Evolutionary conservation across 2,113 vertebrate species (phyloP), one percentile per base, ranked within the genome.

Genomic region (Regulus satrapa): DNA sequence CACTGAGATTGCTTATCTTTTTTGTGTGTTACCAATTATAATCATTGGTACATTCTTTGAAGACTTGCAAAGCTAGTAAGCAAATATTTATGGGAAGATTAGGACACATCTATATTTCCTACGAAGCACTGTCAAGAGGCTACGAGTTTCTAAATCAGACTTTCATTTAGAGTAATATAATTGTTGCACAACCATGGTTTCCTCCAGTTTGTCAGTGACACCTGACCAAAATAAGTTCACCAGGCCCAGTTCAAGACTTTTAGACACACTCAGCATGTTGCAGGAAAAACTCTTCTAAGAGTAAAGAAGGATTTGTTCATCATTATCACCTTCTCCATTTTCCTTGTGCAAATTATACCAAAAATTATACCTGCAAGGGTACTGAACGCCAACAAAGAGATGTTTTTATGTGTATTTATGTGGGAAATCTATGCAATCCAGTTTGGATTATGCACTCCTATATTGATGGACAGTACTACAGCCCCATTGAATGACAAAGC

Each of bases 1-100:
- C 14, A 54, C 81, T 63, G 72, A 68, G 71, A 92, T 87, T 81
- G 73, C 86, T 97, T 95, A 92, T 97, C 94, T 91, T 91, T 94
- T 97, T 97, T 91, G 96, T 95, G 90, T 38, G 84, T 97, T 94
- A 96, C 94, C 45, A 85, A 96, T 95, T 96, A 91, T 73, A 88
- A 91, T 87, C 63, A 84, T 78, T 75, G 69, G 52, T 75, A 83
- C 81, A 89, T 95, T 96, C 93, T 82, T 92, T 59, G 55, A 95
- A 92, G 77, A 83, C 52, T 62, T 96, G 74, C 72, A 95, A 92
- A 93, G 63, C 55, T 81, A 73, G 43, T 51, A 34, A 93, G 94
- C 67, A 95, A 95, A 92, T 91, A 96, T 91, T 96, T 87, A 91
- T 85, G 76, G 43, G 74, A 54, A 80, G 68, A 62, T 94, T 58